Percentiles rank a stretch among this genome's conserved stretches.
These are phyloP conservation scores for Epistrophe grossulariae DNA, from an alignment of 2,888 invertebrate genomes.

Conservation along the genomic window DNA sequence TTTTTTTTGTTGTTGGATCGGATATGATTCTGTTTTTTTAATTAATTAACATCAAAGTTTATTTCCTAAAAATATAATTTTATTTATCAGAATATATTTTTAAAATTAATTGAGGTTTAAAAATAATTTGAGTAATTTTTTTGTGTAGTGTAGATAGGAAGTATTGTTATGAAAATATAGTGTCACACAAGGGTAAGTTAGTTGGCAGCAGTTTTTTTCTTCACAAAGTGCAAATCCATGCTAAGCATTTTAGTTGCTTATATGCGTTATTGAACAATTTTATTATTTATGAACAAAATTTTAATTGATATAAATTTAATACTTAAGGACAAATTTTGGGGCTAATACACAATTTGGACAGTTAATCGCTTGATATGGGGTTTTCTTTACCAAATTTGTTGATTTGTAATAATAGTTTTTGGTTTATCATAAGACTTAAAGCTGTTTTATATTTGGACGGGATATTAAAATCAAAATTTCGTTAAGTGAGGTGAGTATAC, in stretches of 20 bases:
- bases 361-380: conserved; percentile 67
- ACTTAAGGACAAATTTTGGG: neutral
- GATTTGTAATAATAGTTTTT: neutral
- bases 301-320: neutral
- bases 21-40: conserved; percentile 79
- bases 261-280: neutral
- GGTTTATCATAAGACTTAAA: neutral
- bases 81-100: conserved; percentile 45
- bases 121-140: conserved; percentile 12
- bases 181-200: conserved; percentile 59
- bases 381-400: neutral
- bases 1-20: conserved; percentile 56
- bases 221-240: conserved; percentile 50
- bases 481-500: neutral
- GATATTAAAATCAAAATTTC: neutral
- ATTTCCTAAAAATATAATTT: conserved; percentile 79
- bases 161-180: conserved; percentile 8
- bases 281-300: conserved; percentile 1
- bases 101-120: conserved; percentile 3
- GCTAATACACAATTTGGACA: conserved; percentile 48
- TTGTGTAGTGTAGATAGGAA: conserved; percentile 40
- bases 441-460: neutral
- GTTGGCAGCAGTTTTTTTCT: conserved; percentile 11
- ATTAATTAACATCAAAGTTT: conserved; percentile 82
- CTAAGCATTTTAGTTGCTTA: conserved; percentile 40